Evolutionary conservation across 2,113 vertebrate genomes (phyloP), one percentile per base, ranked within the genome.

Genomic region (Calypte anna): DNA sequence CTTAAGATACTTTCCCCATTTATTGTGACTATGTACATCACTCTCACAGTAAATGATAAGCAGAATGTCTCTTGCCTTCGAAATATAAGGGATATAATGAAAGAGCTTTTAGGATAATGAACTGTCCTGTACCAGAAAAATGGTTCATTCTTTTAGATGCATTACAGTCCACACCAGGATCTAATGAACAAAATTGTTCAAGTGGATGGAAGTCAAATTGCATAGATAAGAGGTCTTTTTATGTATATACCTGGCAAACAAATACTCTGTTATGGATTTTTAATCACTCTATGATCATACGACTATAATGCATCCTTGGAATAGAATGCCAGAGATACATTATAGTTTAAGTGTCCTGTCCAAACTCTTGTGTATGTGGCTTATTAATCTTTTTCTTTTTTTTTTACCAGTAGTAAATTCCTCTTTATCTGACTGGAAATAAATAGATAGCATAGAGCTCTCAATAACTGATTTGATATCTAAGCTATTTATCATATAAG

Each of bases 41-140:
- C 14, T 15, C 30, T 72, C 61, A 57, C 64, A 7, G 33, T 76
- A 62, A 73, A 50, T 70, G 24, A 79, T 43, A 77, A 46, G 10
- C 22, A 46, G 12, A 8, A 62, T 36, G 27, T 66, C 40, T 51
- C 62, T 84, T 79, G 31, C 51, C 40, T 84, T 85, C 72, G 69
- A 43, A 58, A 81, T 76, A 59, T 61, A 64, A 85, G 27, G 27
- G 19, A 57, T 62, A 76, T 80, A 93, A 91, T 67, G 59, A 82
- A 88, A 86, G 78, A 79, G 58, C 75, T 92, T 94, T 92, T 88
- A 94, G 50, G 68, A 68, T 91, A 93, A 83, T 94, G 46, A 95
- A 79, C 51, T 86, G 58, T 48, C 62, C 43, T 63, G 22, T 79
- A 82, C 59, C 48, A 73, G 62, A 91, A 88, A 82, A 82, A 73